Evolutionary conservation across 2,797 vertebrate genomes (phyloP), one percentile per base, ranked within the genome.

Genomic region (Nannoperca australis): DNA sequence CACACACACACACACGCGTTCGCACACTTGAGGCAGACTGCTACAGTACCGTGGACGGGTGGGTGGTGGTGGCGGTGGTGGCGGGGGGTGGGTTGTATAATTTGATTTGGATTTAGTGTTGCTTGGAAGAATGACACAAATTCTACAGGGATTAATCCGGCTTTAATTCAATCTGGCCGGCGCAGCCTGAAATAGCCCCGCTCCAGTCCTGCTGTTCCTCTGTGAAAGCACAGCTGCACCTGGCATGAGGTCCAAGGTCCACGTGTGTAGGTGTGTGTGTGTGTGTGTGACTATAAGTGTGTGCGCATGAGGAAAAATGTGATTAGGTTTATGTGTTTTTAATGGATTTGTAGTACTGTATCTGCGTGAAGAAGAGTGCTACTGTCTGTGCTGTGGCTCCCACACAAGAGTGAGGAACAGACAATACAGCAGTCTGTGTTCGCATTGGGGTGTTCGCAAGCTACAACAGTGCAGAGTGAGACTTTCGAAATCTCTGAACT

Each of bases 161-260:
- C 88, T 95, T 94, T 94, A 93, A 94, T 94, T 94, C 92, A 93
- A 93, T 95, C 92, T 93, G 91, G 82, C 81, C 61, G 60, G 83
- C 32, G 30, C 78, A 68, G 88, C 91, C 92, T 90, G 88, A 93
- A 94, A 94, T 91, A 93, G 88, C 86, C 66, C 36, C 1, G 81
- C 71, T 73, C 68, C 1, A 44, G 64, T 89, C 85, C 90, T 83
- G 84, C 85, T 82, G 85, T 82, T 88, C 77, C 70, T 86, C 83
- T 78, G 70, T 72, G 77, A 70, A 66, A 47, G 75, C 86, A 81
- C 90, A 90, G 85, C 90, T 91, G 86, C 79, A 86, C 79, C 84
- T 87, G 77, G 73, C 74, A 65, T 54, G 76, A 54, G 79, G 80
- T 67, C 51, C 77, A 60, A 20, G 65, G 75, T 67, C 47, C 15